Conservation (phyloP, 1,140 invertebrate genomes). For the Oryctes rhinoceros region DNA sequence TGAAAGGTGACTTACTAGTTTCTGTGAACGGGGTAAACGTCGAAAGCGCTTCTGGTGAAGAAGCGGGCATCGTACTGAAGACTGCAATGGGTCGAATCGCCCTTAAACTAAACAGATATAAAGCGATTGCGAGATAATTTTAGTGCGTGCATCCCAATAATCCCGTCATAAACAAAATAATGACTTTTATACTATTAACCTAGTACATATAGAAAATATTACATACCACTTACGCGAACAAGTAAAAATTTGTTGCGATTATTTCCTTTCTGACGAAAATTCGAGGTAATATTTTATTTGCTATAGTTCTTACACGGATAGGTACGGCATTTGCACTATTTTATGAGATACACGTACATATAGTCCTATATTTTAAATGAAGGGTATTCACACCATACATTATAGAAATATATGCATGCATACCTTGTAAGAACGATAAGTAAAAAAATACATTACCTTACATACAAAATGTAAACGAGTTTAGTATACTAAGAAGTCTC, state of each 20-base stretch:
- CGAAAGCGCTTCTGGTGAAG: slow-evolving; percentile 80
- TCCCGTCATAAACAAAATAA: no score
- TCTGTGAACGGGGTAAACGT: slow-evolving; percentile 91
- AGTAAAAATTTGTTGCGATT: no score
- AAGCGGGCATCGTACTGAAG: slow-evolving; percentile 90
- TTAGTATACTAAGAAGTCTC: neutral
- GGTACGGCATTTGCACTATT: neutral
- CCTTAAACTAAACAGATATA: slow-evolving; percentile 84
- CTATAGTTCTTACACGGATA: slow-evolving; percentile 3
- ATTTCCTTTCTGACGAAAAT: no score
- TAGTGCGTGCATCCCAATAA: neutral
- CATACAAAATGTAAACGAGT: slow-evolving; percentile 3
- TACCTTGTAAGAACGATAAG: neutral
- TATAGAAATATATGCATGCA: no score
- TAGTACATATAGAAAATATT: no score
- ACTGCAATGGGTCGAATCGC: slow-evolving; percentile 78
- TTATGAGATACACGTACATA: neutral
- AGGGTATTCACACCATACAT: neutral
- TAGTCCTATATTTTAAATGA: neutral
- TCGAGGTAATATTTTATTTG: neutral
- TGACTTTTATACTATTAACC: no score
- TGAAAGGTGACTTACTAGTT: slow-evolving; percentile 92
- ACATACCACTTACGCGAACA: no score
- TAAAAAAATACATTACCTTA: neutral
- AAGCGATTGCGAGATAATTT: slow-evolving; percentile 64